Percentiles rank a stretch among this genome's conserved stretches.
phyloP scores from a whole-genome alignment of 2,797 vertebrate genomes.

The Sebastes dallii region DNA sequence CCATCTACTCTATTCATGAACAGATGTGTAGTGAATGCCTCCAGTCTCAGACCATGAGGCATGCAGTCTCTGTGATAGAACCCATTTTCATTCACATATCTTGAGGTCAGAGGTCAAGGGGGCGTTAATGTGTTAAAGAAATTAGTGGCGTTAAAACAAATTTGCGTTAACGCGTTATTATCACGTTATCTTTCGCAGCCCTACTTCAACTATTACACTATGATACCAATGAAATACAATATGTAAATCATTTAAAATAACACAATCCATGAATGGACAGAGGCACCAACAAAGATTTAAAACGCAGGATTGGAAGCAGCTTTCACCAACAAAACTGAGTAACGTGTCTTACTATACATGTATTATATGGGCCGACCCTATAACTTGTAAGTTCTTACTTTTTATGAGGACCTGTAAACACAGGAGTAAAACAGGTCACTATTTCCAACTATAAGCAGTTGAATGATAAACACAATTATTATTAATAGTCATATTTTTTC shows the following conservation, averaged over 20 bases:
- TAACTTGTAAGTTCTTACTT: background rate
- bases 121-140: too few relatives aligned
- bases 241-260: background rate
- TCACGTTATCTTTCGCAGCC: too few relatives aligned
- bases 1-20: conserved; percentile 29
- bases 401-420: background rate
- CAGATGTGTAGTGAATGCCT: conserved; percentile 51
- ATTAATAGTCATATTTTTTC: background rate
- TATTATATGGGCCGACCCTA: background rate
- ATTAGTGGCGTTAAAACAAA: too few relatives aligned
- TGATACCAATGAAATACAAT: background rate
- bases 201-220: background rate
- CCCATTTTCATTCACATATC: too few relatives aligned
- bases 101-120: too few relatives aligned
- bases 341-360: background rate
- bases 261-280: background rate
- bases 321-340: background rate
- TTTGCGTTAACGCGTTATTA: too few relatives aligned
- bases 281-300: background rate
- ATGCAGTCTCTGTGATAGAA: background rate
- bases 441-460: background rate
- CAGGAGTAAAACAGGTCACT: background rate
- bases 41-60: conserved; percentile 4
- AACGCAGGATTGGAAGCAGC: background rate
- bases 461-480: background rate